Percentiles rank a stretch among this genome's conserved stretches.
Evolutionary conservation across 2,113 vertebrate species (phyloP).

Genomic region (Isichthys henryi): DNA sequence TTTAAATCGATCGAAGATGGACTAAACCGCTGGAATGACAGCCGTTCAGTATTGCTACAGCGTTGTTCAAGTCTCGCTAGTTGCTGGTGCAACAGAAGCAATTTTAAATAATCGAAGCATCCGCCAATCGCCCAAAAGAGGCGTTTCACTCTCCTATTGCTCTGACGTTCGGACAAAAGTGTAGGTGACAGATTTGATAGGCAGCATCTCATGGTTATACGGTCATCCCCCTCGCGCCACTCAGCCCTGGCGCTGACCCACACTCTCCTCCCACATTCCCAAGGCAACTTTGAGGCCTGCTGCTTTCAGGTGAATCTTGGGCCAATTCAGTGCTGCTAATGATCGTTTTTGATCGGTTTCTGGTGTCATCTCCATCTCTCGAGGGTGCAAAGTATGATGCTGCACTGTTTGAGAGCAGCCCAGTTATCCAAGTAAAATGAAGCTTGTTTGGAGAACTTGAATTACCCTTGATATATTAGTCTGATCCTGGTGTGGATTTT

Average conservation of each 20-base stretch:
- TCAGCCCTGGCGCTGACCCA: neutral
- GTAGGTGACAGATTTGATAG: neutral
- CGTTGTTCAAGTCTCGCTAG: neutral
- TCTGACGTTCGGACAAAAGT: neutral
- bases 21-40: neutral
- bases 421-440: neutral
- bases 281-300: neutral
- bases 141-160: neutral
- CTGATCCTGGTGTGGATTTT: neutral
- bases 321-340: neutral
- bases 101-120: neutral
- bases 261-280: neutral
- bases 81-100: neutral
- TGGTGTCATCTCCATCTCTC: neutral
- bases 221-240: neutral
- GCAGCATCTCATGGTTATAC: neutral
- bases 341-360: neutral
- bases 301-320: neutral
- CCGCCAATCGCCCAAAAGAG: neutral
- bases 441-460: neutral
- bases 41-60: neutral
- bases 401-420: neutral
- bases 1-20: neutral
- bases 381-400: neutral
- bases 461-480: neutral